Evolutionary conservation across 2,888 invertebrate species (phyloP).

Genomic region (Leucania comma): DNA sequence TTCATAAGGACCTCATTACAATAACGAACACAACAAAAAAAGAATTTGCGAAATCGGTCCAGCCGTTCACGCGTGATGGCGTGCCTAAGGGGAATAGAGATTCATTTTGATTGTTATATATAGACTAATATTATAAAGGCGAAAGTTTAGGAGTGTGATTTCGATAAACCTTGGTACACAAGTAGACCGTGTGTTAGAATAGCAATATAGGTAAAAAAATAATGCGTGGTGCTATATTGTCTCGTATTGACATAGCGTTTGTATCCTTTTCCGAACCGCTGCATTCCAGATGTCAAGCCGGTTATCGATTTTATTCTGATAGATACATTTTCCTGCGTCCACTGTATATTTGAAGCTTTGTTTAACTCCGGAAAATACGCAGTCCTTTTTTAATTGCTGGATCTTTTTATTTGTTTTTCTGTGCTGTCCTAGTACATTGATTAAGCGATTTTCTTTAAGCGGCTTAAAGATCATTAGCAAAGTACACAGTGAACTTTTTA

Average conservation of each 20-base stretch:
- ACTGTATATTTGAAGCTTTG: neutral
- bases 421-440: neutral
- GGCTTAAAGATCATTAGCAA: neutral
- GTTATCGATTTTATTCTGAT: slow-evolving; percentile 12
- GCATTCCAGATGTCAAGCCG: neutral
- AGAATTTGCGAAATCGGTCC: too few relatives aligned
- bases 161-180: too few relatives aligned
- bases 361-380: neutral
- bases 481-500: neutral
- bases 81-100: too few relatives aligned
- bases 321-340: slow-evolving; percentile 4
- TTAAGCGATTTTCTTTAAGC: neutral
- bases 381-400: neutral
- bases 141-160: too few relatives aligned
- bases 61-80: too few relatives aligned
- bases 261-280: neutral
- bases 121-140: too few relatives aligned
- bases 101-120: too few relatives aligned
- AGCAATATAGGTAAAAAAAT: neutral
- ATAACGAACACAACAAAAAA: too few relatives aligned
- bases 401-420: neutral
- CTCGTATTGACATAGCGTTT: neutral
- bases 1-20: too few relatives aligned
- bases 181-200: too few relatives aligned
- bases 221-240: too few relatives aligned